Evolutionary conservation across 2,797 vertebrate genomes (phyloP), one percentile per base, ranked within the genome.

Genomic region (Melopsittacus undulatus): DNA sequence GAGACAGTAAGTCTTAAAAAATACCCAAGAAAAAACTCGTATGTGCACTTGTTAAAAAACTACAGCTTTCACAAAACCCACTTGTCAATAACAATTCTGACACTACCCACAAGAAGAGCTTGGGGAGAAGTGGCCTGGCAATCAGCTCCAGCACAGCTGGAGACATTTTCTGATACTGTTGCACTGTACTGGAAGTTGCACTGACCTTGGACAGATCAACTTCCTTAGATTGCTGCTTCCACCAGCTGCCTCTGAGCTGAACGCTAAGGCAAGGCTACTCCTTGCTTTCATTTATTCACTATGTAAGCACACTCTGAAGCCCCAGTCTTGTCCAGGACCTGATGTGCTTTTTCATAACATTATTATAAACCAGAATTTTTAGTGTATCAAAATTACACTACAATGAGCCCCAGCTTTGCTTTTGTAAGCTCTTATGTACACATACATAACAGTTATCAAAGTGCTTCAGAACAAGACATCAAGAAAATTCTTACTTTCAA

Each of bases 41-140:
- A 38, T 2, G 4, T 2, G 0, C 16, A 23, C 11, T 62, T n/a
- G 5, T 59, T 74, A 75, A 64, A 56, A 3, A 3, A 13, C 5
- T 9, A 62, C 2, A 56, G 24, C 51, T 88, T 62, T 51, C 45
- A 87, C 16, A 76, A 88, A 85, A 85, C 36, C 54, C 5, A 20
- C 17, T 66, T 64, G n/a, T 43, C 20, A 18, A 4, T 54, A 64
- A 49, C 19, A 68, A 16, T 20, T 32, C 64, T 84, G 42, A 81
- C 66, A 74, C 11, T 22, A 59, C 10, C 10, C 32, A 34, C 45
- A 51, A 24, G 73, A 61, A n/a, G 5, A 61, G 16, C 29, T 2
- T 36, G 32, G 12, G 57, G 11, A 56, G 30, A 43, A 34, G 19
- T 4, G 4, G 24, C 29, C 27, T 40, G 34, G 43, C 52, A 80